Conservation (phyloP, 2,888 invertebrate species). For the Druceiella hillmani region DNA sequence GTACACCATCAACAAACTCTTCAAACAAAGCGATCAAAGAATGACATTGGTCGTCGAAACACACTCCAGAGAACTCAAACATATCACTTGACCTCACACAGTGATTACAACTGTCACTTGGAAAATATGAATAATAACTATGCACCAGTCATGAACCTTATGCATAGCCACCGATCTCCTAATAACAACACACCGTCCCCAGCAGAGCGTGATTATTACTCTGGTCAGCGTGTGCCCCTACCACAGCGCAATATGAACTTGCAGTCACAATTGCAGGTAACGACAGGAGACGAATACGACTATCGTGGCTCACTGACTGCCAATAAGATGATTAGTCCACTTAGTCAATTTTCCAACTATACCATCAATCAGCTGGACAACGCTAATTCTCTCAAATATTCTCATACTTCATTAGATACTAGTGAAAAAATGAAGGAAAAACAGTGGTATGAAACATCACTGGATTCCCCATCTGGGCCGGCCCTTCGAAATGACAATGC, state of each 20-base stretch:
- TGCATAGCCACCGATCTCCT: not conserved
- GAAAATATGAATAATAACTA: slow-evolving; percentile 38
- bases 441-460: slow-evolving; percentile 65
- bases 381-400: slow-evolving; percentile 41
- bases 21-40: slow-evolving; percentile 35
- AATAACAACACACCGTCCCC: slow-evolving; percentile 23
- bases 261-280: slow-evolving; percentile 40
- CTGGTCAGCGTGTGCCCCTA: slow-evolving; percentile 33
- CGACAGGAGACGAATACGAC: slow-evolving; percentile 43
- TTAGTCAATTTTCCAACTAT: slow-evolving; percentile 42
- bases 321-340: slow-evolving; percentile 40
- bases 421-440: slow-evolving; percentile 52
- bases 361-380: slow-evolving; percentile 41
- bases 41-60: slow-evolving; percentile 39
- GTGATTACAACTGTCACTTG: slow-evolving; percentile 46
- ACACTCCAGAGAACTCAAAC: slow-evolving; percentile 48
- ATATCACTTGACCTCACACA: slow-evolving; percentile 47
- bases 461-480: slow-evolving; percentile 50
- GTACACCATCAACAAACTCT: slow-evolving; percentile 37
- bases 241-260: slow-evolving; percentile 42
- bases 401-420: slow-evolving; percentile 37
- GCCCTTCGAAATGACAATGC: slow-evolving; percentile 32
- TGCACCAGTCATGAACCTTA: not conserved
- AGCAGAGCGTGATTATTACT: slow-evolving; percentile 29
- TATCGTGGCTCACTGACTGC: slow-evolving; percentile 38